These are phyloP conservation scores for Lacanobia oleracea DNA, from an alignment of 2,888 invertebrate species.

Conservation along the genomic window DNA sequence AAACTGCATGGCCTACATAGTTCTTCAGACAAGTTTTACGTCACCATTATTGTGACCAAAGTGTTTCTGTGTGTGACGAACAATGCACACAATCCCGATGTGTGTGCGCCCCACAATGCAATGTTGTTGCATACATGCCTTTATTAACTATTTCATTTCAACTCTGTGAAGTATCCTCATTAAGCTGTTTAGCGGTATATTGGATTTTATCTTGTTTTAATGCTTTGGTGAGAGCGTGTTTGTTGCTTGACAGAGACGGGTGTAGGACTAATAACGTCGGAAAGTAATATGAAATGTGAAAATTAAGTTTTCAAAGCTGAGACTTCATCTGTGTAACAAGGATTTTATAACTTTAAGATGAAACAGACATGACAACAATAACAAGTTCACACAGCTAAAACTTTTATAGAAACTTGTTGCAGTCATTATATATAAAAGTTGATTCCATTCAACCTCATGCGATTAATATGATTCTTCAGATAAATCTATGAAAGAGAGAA, in stretches of 20 bases:
- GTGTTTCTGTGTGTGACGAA: slow-evolving; percentile 46
- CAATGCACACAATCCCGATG: slow-evolving; percentile 63
- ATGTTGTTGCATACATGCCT: slow-evolving; percentile 62
- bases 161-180: slow-evolving; percentile 58
- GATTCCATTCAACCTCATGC: neutral
- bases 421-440: neutral
- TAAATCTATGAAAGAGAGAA: neutral
- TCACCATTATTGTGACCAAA: slow-evolving; percentile 51
- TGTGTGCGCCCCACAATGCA: slow-evolving; percentile 53
- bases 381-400: neutral
- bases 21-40: slow-evolving; percentile 50
- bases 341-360: neutral
- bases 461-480: neutral
- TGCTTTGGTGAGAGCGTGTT: slow-evolving; percentile 17
- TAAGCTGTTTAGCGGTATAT: slow-evolving; percentile 52
- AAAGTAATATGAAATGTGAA: slow-evolving; percentile 11
- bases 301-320: neutral
- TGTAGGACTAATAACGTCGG: slow-evolving; percentile 20
- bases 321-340: neutral
- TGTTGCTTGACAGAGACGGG: slow-evolving; percentile 3
- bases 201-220: slow-evolving; percentile 40
- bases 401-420: neutral
- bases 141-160: slow-evolving; percentile 68
- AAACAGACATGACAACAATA: neutral
- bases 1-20: slow-evolving; percentile 52